phyloP scores from a whole-genome alignment of 2,888 invertebrate genomes.

The Oxycera nigricornis region DNA sequence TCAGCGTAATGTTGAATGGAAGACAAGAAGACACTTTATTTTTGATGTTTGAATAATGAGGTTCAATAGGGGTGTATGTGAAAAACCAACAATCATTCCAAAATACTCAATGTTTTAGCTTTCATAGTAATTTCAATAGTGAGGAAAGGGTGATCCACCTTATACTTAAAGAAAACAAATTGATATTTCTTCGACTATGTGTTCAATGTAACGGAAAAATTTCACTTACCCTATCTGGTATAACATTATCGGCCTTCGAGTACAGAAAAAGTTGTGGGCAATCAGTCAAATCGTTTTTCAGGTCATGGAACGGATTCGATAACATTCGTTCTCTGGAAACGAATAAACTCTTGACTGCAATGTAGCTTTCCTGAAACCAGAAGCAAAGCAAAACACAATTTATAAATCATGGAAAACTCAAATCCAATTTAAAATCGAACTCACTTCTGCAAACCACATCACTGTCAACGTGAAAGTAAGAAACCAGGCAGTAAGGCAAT shows the following conservation, averaged over 20 bases:
- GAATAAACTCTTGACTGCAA: conserved; percentile 59
- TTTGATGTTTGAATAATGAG: too few relatives aligned
- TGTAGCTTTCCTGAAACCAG: conserved; percentile 57
- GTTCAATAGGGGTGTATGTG: too few relatives aligned
- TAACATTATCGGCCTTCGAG: conserved; percentile 73
- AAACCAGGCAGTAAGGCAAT: conserved; percentile 66
- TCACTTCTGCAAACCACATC: conserved; percentile 69
- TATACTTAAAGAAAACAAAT: too few relatives aligned
- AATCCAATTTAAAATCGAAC: neutral
- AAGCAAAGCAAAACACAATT: neutral
- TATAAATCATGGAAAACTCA: neutral
- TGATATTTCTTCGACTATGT: neutral
- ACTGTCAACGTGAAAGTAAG: conserved; percentile 67
- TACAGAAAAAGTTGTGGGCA: conserved; percentile 78
- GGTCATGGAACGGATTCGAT: conserved; percentile 67
- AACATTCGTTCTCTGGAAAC: conserved; percentile 61
- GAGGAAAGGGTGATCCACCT: too few relatives aligned
- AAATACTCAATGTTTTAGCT: too few relatives aligned
- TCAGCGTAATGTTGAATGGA: too few relatives aligned
- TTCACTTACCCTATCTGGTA: conserved; percentile 66
- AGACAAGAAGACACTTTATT: too few relatives aligned
- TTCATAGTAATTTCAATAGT: too few relatives aligned
- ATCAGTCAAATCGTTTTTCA: conserved; percentile 67
- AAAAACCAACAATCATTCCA: too few relatives aligned
- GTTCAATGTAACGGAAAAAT: neutral